Base-by-base conservation (phyloP, 2,888 invertebrate species). In the Morpho achilles region DNA sequence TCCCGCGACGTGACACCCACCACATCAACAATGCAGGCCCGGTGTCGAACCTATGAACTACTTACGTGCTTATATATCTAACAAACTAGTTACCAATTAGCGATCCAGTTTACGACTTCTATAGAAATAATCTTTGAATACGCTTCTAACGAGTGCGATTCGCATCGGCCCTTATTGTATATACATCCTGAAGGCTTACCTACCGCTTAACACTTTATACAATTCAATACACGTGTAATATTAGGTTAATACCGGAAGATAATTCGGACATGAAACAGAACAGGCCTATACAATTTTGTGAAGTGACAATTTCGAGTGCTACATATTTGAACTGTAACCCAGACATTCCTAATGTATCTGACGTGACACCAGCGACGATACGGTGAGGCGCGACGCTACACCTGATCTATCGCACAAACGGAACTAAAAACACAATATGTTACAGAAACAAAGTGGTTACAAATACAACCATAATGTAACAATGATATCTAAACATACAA, bases 121-220 rank as follows among this genome's bases (percentile, higher is more conserved):
- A 53, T 59, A 32, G 50, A 59, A 64, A 41, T 59, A 53, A 58
- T 62, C 76, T 75, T 76, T 74, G 70, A 76, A 78, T 81, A 80
- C 69, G 84, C 84, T 84, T 84, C 71, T 73, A 75, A 48, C 53
- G 74, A 76, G 73, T 73, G 77, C 77, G 71, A 76, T 64, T 69
- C 68, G 61, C 71, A 66, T 73, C 69, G 71, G 65, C 75, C 69
- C 71, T 73, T 69, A 67, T 73, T 87, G 85, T 87, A 87, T 79
- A 87, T 87, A 83, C 68, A 76, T 73, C 73, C 70, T 79, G 74
- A 75, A 75, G 73, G 85, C 85, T 87, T 82, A 66, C 69, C 70
- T 75, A 77, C 78, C 74, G 85, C 87, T 86, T 84, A 71, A 70
- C 70, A 84, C 86, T 80, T 84, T 83, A 76, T 77, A 81, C 80